phyloP scores from a whole-genome alignment of 2,797 vertebrate species.

The Parauchenoglanis ngamensis region DNA sequence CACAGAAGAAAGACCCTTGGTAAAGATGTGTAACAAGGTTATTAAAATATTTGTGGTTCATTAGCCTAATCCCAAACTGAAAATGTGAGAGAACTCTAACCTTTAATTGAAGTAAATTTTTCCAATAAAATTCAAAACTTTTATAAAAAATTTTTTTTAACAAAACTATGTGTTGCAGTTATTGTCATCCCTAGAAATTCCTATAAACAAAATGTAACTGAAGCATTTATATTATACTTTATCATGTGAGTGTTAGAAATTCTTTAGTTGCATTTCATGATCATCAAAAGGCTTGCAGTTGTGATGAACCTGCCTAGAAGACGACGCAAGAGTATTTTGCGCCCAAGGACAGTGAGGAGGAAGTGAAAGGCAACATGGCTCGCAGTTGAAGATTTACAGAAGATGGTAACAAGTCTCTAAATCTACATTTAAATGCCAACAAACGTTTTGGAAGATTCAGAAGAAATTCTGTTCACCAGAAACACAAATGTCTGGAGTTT shows the following conservation, averaged over 20 bases:
- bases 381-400: background rate
- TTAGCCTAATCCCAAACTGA: background rate
- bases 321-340: background rate
- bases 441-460: background rate
- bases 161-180: background rate
- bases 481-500: background rate
- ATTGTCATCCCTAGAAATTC: background rate
- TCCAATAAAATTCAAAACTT: background rate
- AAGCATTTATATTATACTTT: background rate
- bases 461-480: background rate
- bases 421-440: background rate
- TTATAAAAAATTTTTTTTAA: background rate
- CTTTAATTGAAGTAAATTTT: background rate
- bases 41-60: background rate
- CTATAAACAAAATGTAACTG: background rate
- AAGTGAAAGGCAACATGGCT: background rate
- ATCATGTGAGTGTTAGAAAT: background rate
- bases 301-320: background rate
- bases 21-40: background rate
- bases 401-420: background rate
- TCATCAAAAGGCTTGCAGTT: background rate
- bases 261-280: background rate
- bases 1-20: background rate
- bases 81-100: background rate
- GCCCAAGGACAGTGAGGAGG: background rate